Evolutionary conservation across 2,113 vertebrate species (phyloP).

Genomic region (Phyllopteryx taeniolatus): DNA sequence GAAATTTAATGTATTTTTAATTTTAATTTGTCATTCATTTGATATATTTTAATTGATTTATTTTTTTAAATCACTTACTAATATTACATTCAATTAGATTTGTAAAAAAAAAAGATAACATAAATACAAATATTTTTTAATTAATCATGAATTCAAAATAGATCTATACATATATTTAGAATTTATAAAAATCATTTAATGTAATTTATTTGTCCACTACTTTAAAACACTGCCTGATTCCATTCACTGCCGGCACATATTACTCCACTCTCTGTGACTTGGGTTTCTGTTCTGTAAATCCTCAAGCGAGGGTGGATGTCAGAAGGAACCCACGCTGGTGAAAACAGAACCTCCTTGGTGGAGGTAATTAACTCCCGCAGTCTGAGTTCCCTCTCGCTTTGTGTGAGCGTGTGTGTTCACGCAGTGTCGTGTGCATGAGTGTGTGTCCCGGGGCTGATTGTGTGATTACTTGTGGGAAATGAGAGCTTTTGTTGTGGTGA

Average conservation of each 20-base stretch:
- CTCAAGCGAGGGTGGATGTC: neutral
- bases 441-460: conserved; percentile 25
- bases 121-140: no score
- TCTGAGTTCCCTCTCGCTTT: conserved; percentile 3
- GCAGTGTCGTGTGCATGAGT: conserved; percentile 24
- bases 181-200: no score
- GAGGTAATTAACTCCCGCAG: conserved; percentile 43
- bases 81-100: no score
- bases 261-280: neutral
- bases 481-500: conserved; percentile 26
- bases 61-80: no score
- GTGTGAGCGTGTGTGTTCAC: neutral
- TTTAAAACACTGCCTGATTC: neutral
- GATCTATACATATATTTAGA: no score
- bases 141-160: no score
- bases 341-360: conserved; percentile 4
- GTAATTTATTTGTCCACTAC: no score
- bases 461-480: conserved; percentile 45
- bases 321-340: neutral
- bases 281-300: neutral
- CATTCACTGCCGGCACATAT: neutral
- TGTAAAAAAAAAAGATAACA: no score
- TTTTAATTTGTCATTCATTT: no score
- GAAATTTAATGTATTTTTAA: no score
- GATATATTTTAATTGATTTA: no score